These are phyloP conservation scores for Psophia crepitans DNA, from an alignment of 2,113 vertebrate genomes.

Conservation along the genomic window DNA sequence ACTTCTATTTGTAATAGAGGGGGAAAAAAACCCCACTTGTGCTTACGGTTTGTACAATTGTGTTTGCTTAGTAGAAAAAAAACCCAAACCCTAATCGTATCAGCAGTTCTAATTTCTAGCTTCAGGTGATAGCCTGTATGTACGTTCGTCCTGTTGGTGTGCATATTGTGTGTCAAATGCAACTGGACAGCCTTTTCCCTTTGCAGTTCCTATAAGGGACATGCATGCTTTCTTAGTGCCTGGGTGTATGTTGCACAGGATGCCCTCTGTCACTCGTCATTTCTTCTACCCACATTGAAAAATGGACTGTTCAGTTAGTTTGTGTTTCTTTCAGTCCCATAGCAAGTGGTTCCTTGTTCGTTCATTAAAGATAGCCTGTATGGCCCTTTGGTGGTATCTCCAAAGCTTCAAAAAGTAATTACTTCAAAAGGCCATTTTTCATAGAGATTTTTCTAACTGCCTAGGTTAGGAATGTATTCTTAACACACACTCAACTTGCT, in stretches of 20 bases:
- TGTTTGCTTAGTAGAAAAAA: not conserved
- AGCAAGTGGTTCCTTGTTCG: not conserved
- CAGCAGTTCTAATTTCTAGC: not conserved
- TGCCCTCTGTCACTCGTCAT: not conserved
- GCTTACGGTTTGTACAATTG: not conserved
- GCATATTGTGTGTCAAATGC: not conserved
- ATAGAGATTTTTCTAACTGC: not conserved
- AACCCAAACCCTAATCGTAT: fast-evolving
- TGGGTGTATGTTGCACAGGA: not conserved
- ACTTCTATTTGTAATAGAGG: not conserved
- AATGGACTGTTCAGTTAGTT: not conserved
- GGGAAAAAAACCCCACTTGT: not conserved
- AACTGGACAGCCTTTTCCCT: not conserved
- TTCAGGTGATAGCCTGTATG: not conserved
- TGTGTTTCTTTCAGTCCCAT: not conserved
- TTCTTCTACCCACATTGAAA: not conserved
- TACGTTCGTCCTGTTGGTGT: not conserved
- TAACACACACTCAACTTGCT: not conserved
- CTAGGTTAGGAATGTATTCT: not conserved
- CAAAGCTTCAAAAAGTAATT: not conserved
- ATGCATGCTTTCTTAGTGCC: not conserved
- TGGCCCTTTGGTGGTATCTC: not conserved
- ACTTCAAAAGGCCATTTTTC: not conserved
- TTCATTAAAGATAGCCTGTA: not conserved
- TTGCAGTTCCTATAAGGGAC: not conserved